phyloP scores from a whole-genome alignment of 1,140 invertebrate genomes.

The Subanguina moxae region DNA sequence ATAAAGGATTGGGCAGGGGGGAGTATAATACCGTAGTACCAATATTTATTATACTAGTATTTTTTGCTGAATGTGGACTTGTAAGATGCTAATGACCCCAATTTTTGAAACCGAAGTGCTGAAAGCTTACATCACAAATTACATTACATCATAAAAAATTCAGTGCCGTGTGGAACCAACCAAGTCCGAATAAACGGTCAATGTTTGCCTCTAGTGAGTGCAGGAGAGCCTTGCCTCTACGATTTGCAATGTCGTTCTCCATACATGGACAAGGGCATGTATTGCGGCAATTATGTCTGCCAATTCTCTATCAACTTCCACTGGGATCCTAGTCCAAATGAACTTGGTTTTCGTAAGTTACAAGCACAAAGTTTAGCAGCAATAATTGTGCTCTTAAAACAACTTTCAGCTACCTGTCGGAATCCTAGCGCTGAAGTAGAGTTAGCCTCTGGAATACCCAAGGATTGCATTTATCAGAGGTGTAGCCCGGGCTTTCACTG shows the following conservation, averaged over 20 bases:
- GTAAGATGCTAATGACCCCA: no score
- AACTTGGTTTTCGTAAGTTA: constrained; percentile 13
- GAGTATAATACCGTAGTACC: no score
- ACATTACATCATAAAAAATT: no score
- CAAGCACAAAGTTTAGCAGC: no score
- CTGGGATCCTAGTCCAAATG: neutral
- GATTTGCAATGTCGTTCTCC: constrained; percentile 37
- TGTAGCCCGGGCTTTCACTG: constrained; percentile 41
- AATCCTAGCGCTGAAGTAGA: constrained; percentile 41
- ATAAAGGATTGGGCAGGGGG: no score
- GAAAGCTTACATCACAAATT: no score
- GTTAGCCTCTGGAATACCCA: constrained; percentile 23
- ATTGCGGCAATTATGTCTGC: constrained; percentile 33
- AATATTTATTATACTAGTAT: no score
- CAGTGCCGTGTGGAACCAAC: constrained; percentile 24
- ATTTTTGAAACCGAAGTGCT: no score
- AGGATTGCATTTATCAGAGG: constrained; percentile 44
- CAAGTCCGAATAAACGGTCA: constrained; percentile 40
- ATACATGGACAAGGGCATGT: constrained; percentile 17
- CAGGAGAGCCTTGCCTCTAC: constrained; percentile 33
- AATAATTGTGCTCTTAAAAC: no score
- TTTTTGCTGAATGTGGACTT: no score
- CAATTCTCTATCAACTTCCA: neutral
- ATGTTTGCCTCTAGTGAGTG: constrained; percentile 30
- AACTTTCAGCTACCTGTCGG: constrained; percentile 34